These are phyloP conservation scores for Parapristionchus giblindavisi DNA, from an alignment of 2,888 invertebrate species.

Conservation along the genomic window DNA sequence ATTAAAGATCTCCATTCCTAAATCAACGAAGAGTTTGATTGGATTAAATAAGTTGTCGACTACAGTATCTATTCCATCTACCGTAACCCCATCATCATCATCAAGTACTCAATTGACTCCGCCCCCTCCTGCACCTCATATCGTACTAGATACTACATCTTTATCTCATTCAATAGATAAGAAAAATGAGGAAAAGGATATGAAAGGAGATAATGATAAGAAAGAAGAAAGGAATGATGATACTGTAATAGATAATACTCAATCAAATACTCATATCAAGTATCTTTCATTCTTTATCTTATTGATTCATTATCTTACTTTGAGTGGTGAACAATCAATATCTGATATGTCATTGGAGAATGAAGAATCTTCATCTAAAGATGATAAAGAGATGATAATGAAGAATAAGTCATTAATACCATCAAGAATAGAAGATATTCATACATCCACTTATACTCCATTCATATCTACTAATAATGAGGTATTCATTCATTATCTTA, in stretches of 20 bases:
- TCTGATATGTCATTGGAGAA: no score
- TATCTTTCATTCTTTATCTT: no score
- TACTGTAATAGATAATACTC: background rate
- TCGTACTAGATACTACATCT: no score
- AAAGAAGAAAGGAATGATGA: background rate
- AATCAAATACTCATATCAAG: no score
- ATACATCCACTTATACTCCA: background rate
- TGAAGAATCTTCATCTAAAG: no score
- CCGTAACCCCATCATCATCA: background rate
- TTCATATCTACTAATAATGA: background rate
- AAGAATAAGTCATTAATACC: no score
- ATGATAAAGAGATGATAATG: no score
- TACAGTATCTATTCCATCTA: background rate
- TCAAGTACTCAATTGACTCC: background rate
- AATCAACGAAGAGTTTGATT: background rate
- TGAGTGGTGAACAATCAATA: no score
- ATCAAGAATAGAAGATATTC: background rate
- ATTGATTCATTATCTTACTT: no score
- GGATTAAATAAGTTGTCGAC: no score
- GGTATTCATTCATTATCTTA: no score
- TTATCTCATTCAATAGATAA: no score
- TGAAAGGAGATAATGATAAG: background rate
- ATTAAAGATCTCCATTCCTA: conserved; percentile 26
- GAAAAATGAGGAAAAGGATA: conserved; percentile 1
- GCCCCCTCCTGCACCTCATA: background rate